A percentile compares a stretch with the other conserved stretches of the same genome.
phyloP scores from a whole-genome alignment of 2,797 vertebrate genomes.

The Aratinga solstitialis region DNA sequence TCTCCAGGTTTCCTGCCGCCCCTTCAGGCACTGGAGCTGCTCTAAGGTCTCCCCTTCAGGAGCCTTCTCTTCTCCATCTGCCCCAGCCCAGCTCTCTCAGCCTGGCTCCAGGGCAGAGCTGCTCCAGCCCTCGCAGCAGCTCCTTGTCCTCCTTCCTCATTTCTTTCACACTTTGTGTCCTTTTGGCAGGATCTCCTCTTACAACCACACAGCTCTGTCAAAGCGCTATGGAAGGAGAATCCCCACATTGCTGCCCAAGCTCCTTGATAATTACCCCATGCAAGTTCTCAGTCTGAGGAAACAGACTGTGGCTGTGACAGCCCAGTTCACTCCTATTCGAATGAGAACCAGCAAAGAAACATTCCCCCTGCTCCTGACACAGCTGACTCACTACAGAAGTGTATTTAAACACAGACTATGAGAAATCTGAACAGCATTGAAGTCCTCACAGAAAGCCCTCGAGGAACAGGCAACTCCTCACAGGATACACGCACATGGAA shows the following conservation, averaged over 20 bases:
- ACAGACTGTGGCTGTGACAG: not conserved
- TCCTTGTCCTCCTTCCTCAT: not conserved
- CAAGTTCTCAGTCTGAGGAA: not conserved
- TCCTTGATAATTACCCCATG: not conserved
- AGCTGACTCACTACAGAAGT: not conserved
- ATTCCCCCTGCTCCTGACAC: not conserved
- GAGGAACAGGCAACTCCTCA: not conserved
- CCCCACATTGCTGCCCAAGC: not conserved
- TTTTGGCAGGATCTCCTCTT: not conserved
- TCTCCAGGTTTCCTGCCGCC: no score
- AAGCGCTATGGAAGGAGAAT: not conserved
- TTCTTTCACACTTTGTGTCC: not conserved
- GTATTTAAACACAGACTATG: not conserved
- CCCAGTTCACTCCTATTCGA: not conserved
- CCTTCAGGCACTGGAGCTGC: no score
- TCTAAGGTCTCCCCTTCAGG: no score
- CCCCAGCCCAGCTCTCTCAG: not conserved
- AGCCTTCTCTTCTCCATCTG: no score
- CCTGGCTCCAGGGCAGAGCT: no score
- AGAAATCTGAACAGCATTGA: not conserved
- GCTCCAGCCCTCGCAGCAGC: not conserved
- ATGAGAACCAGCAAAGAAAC: not conserved
- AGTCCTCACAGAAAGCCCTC: not conserved
- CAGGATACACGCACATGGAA: accelerated
- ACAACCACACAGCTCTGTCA: not conserved